These are phyloP conservation scores for Stigmatopora nigra DNA, from an alignment of 2,113 vertebrate species.

Conservation along the genomic window DNA sequence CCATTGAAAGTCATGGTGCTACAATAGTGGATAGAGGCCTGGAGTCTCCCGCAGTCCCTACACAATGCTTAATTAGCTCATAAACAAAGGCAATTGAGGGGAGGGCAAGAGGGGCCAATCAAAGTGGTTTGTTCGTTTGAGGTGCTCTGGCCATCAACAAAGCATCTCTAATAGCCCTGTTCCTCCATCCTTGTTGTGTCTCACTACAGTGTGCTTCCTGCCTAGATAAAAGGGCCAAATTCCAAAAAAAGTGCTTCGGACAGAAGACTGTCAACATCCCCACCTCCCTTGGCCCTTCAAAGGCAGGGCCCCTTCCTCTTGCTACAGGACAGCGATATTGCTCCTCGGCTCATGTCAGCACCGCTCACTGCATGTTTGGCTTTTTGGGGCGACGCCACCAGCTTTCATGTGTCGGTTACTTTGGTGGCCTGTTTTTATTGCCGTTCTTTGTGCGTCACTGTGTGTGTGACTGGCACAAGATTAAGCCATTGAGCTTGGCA, in stretches of 20 bases:
- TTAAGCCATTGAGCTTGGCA: slow-evolving; percentile 27
- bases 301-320: slow-evolving; percentile 36
- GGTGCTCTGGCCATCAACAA: slow-evolving; percentile 54
- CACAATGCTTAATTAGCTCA: slow-evolving; percentile 75
- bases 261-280: slow-evolving; percentile 48
- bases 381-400: slow-evolving; percentile 40
- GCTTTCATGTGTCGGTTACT: slow-evolving; percentile 62
- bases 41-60: slow-evolving; percentile 19
- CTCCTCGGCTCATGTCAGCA: slow-evolving; percentile 35
- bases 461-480: slow-evolving; percentile 23
- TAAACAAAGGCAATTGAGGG: slow-evolving; percentile 69
- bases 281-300: slow-evolving; percentile 58
- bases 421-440: slow-evolving; percentile 57
- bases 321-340: slow-evolving; percentile 51
- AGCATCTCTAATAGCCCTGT: slow-evolving; percentile 58
- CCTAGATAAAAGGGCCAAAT: slow-evolving; percentile 66
- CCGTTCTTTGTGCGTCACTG: slow-evolving; percentile 35
- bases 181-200: slow-evolving; percentile 69
- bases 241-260: slow-evolving; percentile 56
- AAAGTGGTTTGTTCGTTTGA: slow-evolving; percentile 57
- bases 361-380: slow-evolving; percentile 31
- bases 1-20: slow-evolving; percentile 43
- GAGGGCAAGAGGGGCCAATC: slow-evolving; percentile 62
- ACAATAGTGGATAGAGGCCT: slow-evolving; percentile 28
- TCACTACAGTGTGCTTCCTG: slow-evolving; percentile 68